Percentiles rank a stretch among this genome's conserved stretches.
Conservation (phyloP, 2,888 invertebrate species). For the Habroteleia sp. region DNA sequence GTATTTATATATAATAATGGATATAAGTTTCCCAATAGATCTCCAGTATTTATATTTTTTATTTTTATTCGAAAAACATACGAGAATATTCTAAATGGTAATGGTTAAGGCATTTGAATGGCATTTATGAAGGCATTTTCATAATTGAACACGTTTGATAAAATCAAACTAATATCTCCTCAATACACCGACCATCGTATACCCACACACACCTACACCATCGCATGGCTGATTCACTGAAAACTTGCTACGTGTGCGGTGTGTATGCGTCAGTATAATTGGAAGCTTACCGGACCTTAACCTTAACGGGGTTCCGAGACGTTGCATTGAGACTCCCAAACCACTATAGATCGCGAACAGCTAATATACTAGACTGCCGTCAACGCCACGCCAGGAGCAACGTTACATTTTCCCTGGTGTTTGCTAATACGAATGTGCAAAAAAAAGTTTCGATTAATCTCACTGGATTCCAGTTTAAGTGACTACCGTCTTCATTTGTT, state of each 20-base stretch:
- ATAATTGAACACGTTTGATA: slow-evolving; percentile 39
- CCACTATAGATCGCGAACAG: slow-evolving; percentile 30
- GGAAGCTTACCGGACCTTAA: slow-evolving; percentile 61
- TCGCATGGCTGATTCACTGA: slow-evolving; percentile 43
- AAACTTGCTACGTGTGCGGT: slow-evolving; percentile 49
- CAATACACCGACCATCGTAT: neutral
- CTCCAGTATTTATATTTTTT: too few relatives aligned
- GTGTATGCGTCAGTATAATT: slow-evolving; percentile 53
- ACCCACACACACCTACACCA: slow-evolving; percentile 8
- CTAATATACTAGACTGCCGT: slow-evolving; percentile 33
- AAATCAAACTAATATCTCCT: slow-evolving; percentile 44
- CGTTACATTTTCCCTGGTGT: slow-evolving; percentile 32
- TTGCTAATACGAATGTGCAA: slow-evolving; percentile 20
- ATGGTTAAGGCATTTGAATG: slow-evolving; percentile 10
- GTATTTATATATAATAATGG: too few relatives aligned
- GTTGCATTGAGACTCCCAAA: slow-evolving; percentile 52
- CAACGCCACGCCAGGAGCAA: slow-evolving; percentile 21
- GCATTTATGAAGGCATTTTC: slow-evolving; percentile 19
- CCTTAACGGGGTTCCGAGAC: slow-evolving; percentile 50
- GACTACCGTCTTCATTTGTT: too few relatives aligned
- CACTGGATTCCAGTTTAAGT: neutral
- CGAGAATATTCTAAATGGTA: too few relatives aligned
- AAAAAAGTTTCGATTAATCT: slow-evolving; percentile 3
- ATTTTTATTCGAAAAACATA: too few relatives aligned
- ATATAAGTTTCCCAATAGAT: too few relatives aligned